These are phyloP conservation scores for Muschampia plurimacula DNA, from an alignment of 2,888 invertebrate genomes.

Conservation along the genomic window DNA sequence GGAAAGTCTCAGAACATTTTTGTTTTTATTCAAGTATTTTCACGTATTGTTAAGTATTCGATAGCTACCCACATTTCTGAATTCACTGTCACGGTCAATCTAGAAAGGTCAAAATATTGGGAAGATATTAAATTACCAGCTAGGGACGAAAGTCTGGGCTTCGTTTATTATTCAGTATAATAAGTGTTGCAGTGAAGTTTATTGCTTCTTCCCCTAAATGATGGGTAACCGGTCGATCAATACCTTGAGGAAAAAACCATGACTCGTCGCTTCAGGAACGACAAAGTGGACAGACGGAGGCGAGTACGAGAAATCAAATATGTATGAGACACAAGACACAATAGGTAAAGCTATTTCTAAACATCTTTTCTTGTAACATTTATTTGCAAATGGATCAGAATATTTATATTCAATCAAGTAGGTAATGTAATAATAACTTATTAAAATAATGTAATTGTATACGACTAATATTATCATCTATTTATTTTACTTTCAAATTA, in stretches of 20 bases:
- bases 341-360: not conserved
- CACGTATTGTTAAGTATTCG: not conserved
- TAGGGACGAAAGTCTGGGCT: constrained; percentile 45
- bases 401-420: not conserved
- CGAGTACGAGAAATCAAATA: constrained; percentile 33
- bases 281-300: constrained; percentile 30
- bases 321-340: constrained; percentile 40
- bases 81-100: not conserved
- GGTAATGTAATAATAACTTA: not conserved
- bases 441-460: no score
- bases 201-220: constrained; percentile 68
- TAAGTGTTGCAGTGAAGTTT: constrained; percentile 67
- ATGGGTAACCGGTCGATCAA: constrained; percentile 64
- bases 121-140: constrained; percentile 33
- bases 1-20: constrained; percentile 40
- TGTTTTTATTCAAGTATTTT: constrained; percentile 39
- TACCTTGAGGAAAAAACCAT: constrained; percentile 71
- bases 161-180: constrained; percentile 71
- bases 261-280: constrained; percentile 56
- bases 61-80: not conserved
- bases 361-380: not conserved
- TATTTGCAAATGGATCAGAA: not conserved
- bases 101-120: constrained; percentile 7
- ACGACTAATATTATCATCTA: no score
- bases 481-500: no score